Evolutionary conservation across 2,113 vertebrate genomes (phyloP).

Genomic region (Tapirus terrestris): DNA sequence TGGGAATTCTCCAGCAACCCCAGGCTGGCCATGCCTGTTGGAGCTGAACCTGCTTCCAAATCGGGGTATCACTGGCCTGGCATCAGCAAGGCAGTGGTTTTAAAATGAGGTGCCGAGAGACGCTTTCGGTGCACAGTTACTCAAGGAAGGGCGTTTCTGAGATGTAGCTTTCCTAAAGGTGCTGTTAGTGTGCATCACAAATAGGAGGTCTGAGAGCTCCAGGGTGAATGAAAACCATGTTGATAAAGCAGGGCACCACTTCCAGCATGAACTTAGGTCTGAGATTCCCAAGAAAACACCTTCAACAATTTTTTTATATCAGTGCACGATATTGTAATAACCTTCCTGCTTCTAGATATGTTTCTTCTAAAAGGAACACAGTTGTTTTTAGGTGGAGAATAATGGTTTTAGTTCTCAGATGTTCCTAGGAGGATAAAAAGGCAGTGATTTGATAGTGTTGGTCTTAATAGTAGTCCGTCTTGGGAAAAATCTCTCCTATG

Average conservation of each 20-base stretch:
- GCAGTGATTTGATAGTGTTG: background rate
- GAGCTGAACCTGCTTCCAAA: background rate
- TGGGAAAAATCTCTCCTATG: background rate
- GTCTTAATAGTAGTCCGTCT: background rate
- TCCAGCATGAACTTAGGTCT: background rate
- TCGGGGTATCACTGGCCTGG: background rate
- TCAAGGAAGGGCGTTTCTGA: background rate
- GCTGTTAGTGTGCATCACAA: background rate
- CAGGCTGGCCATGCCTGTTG: background rate
- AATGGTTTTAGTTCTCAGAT: background rate
- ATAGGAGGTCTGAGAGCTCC: too few species aligned
- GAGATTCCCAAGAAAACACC: background rate
- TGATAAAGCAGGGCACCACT: too few species aligned
- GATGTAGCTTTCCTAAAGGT: background rate
- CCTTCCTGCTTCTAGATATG: background rate
- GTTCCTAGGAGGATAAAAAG: background rate
- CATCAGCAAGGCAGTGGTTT: background rate
- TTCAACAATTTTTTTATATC: background rate
- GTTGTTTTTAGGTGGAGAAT: background rate
- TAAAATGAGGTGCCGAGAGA: background rate
- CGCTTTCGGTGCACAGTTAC: background rate
- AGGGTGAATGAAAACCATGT: background rate
- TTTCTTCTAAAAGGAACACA: background rate
- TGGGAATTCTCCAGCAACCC: background rate
- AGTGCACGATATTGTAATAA: rapidly evolving